Conservation (phyloP, 2,797 vertebrate species). For the Geotrypetes seraphini region DNA sequence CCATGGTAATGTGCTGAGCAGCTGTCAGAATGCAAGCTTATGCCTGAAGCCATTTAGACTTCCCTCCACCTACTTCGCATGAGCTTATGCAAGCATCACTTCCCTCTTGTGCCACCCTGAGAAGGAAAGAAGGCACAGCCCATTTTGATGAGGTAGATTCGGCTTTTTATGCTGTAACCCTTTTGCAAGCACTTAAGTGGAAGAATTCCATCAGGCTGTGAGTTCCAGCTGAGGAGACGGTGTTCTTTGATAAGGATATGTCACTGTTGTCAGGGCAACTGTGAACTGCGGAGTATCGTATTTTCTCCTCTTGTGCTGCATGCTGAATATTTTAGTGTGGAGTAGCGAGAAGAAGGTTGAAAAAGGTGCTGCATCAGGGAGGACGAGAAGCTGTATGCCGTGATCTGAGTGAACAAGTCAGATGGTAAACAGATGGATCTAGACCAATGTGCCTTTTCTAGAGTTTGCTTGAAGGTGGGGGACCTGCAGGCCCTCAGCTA, state of each 20-base stretch:
- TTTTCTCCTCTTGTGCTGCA: constrained; percentile 43
- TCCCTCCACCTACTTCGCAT: background rate
- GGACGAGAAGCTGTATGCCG: constrained; percentile 17
- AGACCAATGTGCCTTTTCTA: constrained; percentile 23
- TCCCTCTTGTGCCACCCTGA: constrained; percentile 18
- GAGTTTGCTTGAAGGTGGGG: constrained; percentile 30
- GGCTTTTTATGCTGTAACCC: constrained; percentile 4
- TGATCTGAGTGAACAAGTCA: constrained; percentile 29
- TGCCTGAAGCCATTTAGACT: constrained; percentile 15
- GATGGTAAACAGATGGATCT: constrained; percentile 16
- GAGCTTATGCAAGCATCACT: constrained; percentile 19
- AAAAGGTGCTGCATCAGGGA: constrained; percentile 28
- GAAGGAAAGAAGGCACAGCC: constrained; percentile 28
- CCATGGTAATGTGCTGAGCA: too few relatives aligned
- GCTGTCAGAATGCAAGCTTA: constrained; percentile 2
- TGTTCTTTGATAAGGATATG: constrained; percentile 41
- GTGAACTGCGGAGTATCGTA: constrained; percentile 48
- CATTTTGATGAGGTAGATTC: constrained; percentile 7
- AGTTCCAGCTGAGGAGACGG: too few relatives aligned
- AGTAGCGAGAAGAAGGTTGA: constrained; percentile 22
- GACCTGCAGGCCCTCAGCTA: constrained; percentile 29
- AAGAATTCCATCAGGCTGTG: constrained; percentile 23
- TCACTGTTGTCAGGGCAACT: constrained; percentile 77
- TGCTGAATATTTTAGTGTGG: constrained; percentile 62
- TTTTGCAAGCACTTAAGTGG: constrained; percentile 1